Evolutionary conservation across 1,140 invertebrate species (phyloP), one percentile per base, ranked within the genome.

Genomic region (Nasonia longicornis): DNA sequence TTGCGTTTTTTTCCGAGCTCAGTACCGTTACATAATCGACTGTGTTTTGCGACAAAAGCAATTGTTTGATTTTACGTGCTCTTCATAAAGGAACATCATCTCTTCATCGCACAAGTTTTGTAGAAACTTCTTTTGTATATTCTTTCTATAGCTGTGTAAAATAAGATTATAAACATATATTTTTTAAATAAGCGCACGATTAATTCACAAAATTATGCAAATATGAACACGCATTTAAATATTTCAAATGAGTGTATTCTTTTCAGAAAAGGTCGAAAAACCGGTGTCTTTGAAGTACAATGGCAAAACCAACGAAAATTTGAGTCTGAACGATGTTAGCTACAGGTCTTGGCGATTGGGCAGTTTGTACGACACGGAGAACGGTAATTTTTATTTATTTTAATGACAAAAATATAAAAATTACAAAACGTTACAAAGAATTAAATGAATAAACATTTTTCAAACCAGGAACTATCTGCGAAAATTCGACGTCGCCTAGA

Each of bases 281-380:
- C 79, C 80, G 0, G 48, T 80, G 69, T 74, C 82, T 63, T 8
- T 86, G 42, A 85, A 83, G 71, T 77, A 80, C 4, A 87, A 85
- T 73, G 85, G 82, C 38, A 82, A 86, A 69, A 52, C 76, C 0
- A 89, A 88, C 45, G 89, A 89, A 12, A 88, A 87, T 82, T 77
- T 88, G 8, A 90, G 89, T 78, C 83, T 89, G 20, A 88, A 86
- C 64, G 89, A 90, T 52, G 85, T 90, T 20, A 91, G 89, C 74
- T 91, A 91, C 74, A 87, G 89, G 83, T 91, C 90, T 22, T 91
- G 90, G 90, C 86, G 90, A 84, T 76, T 90, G 35, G 89, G 89
- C 3, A 91, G 90, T 83, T 82, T 91, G 3, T 91, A 91, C 64
- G 89, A 90, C 80, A 85, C 85, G 58, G 77, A 82, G 7, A 87